These are phyloP conservation scores for Paedocypris sp. DNA, from an alignment of 2,113 vertebrate species.

Conservation along the genomic window DNA sequence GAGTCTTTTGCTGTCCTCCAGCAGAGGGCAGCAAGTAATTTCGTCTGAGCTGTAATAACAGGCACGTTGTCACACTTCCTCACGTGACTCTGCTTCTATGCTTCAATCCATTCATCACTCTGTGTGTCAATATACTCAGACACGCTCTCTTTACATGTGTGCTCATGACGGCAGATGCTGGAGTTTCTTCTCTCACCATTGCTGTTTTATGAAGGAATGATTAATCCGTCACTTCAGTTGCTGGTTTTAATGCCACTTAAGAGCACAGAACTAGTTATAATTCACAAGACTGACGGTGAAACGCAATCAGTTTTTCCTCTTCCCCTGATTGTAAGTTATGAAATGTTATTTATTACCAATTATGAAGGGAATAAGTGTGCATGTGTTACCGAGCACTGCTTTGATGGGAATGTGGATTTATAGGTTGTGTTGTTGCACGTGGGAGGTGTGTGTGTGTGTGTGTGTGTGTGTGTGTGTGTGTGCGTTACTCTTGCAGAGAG, in stretches of 20 bases:
- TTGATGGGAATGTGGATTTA: background rate
- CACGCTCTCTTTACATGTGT: background rate
- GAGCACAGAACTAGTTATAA: no score
- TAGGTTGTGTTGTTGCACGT: slow-evolving; percentile 11
- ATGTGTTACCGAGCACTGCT: background rate
- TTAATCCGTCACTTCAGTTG: no score
- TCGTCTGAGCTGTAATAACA: background rate
- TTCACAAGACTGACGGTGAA: no score
- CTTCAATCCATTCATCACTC: no score
- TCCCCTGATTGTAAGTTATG: no score
- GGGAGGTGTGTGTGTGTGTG: slow-evolving; percentile 5
- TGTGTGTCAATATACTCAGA: no score
- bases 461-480: background rate
- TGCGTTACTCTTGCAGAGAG: background rate
- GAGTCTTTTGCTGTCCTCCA: background rate
- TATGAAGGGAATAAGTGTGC: no score
- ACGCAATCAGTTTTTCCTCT: no score
- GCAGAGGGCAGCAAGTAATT: slow-evolving; percentile 11
- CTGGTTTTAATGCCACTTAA: no score
- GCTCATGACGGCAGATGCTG: background rate
- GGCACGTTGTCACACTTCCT: background rate
- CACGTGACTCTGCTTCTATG: no score
- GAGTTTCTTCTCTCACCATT: background rate
- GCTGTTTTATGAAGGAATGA: background rate
- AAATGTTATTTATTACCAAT: no score